A percentile compares a stretch with the other conserved stretches of the same genome.
Conservation (phyloP, 2,113 vertebrate genomes). For the Geococcyx californianus region DNA sequence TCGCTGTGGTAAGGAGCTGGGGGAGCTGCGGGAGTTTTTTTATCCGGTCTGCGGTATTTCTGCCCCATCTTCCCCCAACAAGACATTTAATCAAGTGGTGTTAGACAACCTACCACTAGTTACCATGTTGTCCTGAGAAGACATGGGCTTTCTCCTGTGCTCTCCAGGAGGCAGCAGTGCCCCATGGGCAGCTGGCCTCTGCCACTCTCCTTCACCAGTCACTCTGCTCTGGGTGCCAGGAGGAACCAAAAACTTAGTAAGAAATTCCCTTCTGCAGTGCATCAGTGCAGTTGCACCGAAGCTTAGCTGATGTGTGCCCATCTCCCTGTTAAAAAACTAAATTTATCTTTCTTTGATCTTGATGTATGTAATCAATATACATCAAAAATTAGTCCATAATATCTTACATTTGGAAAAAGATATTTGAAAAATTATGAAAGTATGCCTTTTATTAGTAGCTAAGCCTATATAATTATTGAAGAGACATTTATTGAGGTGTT, state of each 20-base stretch:
- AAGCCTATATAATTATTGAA: not conserved
- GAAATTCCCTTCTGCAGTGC: not conserved
- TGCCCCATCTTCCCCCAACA: not conserved
- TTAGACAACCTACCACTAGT: accelerated
- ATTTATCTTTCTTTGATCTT: not conserved
- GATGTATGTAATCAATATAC: not conserved
- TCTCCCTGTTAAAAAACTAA: not conserved
- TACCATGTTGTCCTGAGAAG: not conserved
- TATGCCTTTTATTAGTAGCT: not conserved
- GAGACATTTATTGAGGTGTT: not conserved
- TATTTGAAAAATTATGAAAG: not conserved
- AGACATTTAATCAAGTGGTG: not conserved
- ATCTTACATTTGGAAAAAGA: not conserved
- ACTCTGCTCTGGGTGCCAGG: accelerated
- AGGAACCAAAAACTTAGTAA: not conserved
- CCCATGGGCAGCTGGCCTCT: accelerated
- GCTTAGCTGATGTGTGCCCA: not conserved
- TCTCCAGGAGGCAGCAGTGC: not conserved
- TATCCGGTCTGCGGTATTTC: not conserved
- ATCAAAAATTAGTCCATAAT: not conserved
- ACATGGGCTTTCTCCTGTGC: not conserved
- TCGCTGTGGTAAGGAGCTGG: not conserved
- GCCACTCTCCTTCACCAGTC: not conserved
- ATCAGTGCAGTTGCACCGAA: not conserved
- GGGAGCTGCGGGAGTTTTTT: not conserved